Base-by-base conservation (phyloP, 1,140 invertebrate species). In the Calephelis virginiensis region DNA sequence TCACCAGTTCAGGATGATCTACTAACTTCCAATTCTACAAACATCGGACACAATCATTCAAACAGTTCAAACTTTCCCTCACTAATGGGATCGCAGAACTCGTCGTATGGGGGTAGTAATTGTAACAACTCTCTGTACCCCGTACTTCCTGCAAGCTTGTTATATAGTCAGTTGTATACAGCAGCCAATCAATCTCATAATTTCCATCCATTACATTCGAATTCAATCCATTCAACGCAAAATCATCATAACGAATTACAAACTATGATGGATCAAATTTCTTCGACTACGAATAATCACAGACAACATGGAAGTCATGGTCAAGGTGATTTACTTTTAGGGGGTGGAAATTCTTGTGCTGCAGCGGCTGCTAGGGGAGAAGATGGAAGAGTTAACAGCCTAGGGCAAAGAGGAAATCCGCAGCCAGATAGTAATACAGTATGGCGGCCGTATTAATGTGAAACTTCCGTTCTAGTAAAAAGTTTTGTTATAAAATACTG, bases 81-180 rank as follows among this genome's bases (percentile, higher is more conserved):
- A 17, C 92, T 89, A 70, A 91, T 90, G 80, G 85, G 86, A 17
- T 82, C 92, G 40, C 93, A 93, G 69, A 93, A 91, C 78, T 68
- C 85, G 13, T 80, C 86, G 56, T 93, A 93, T 70, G 85, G 92
- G 0, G 86, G 85, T 28, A 87, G 91, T 70, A 94, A 93, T 71
- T 95, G 93, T 78, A 94, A 94, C 78, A 94, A 94, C 70, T 94
- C 94, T 0, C 84, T 95, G 0, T 95, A 95, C 77, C 95, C 95
- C 0, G 95, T 96, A 1, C 85, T 97, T 49, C 95, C 96, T 0
- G 94, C 94, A 10, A 96, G 96, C 77, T 92, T 97, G 64, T 90
- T 97, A 7, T 97, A 97, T 87, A 96, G 96, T 12, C 96, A 97
- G 78, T 86, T 97, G 13, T 97, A 97, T 67, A 94, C 95, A 2